Conservation (phyloP, 2,797 vertebrate genomes). For the Microctenopoma stevenorrisi region DNA sequence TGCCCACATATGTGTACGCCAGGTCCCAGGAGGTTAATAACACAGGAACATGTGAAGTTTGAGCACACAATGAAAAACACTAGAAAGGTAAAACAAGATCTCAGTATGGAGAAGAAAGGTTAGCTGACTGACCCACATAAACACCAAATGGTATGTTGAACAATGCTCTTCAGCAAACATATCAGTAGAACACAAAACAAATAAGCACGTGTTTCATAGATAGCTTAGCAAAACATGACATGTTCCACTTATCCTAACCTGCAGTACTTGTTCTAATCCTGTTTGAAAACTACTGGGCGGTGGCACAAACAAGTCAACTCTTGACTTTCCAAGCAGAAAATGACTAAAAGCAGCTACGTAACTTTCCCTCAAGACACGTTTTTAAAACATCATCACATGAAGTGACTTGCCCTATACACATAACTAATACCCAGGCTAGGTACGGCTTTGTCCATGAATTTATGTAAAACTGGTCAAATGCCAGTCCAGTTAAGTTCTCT, state of each 20-base stretch:
- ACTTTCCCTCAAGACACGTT: conserved; percentile 15
- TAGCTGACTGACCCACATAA: conserved; percentile 9
- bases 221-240: conserved; percentile 17
- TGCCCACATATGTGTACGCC: too few species aligned
- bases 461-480: conserved; percentile 15
- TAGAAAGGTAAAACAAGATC: neutral
- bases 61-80: neutral
- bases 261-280: conserved; percentile 37
- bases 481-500: neutral
- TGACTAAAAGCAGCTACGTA: conserved; percentile 1
- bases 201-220: conserved; percentile 32
- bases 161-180: conserved; percentile 35
- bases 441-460: neutral
- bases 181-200: conserved; percentile 53
- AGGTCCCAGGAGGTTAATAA: too few species aligned
- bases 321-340: conserved; percentile 12
- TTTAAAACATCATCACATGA: neutral
- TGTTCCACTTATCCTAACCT: conserved; percentile 37
- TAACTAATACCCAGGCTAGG: neutral
- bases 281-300: neutral
- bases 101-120: neutral
- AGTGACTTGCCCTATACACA: neutral
- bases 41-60: neutral
- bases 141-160: conserved; percentile 14
- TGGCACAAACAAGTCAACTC: neutral